These are phyloP conservation scores for Sebastes hubbsi DNA, from an alignment of 2,797 vertebrate species.

Conservation along the genomic window DNA sequence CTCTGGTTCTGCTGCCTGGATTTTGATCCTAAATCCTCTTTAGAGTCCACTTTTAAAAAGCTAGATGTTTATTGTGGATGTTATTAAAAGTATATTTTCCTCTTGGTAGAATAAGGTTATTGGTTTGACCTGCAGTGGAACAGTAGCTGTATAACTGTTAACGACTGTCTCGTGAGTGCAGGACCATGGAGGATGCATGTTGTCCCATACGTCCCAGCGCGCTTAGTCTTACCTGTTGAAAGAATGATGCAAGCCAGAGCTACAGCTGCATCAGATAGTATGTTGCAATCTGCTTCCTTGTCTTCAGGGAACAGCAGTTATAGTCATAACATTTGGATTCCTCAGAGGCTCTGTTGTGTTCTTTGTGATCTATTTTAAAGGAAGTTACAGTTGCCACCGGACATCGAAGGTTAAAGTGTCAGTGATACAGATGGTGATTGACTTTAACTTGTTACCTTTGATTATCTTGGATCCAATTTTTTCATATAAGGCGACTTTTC, in stretches of 20 bases:
- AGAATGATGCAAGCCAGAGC: slow-evolving; percentile 74
- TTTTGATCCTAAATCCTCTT: background rate
- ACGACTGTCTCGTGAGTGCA: slow-evolving; percentile 41
- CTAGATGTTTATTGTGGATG: background rate
- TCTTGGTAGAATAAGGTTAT: background rate
- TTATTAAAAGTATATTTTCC: background rate
- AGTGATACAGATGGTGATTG: background rate
- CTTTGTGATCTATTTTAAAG: slow-evolving; percentile 17
- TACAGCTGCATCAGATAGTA: slow-evolving; percentile 22
- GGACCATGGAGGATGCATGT: slow-evolving; percentile 36
- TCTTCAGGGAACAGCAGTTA: slow-evolving; percentile 39
- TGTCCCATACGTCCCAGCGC: slow-evolving; percentile 41
- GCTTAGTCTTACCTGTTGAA: slow-evolving; percentile 63
- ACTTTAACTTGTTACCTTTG: background rate
- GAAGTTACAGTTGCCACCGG: background rate
- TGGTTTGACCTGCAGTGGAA: slow-evolving; percentile 4
- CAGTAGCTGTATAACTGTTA: background rate
- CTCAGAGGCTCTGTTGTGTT: slow-evolving; percentile 36
- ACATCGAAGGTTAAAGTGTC: background rate
- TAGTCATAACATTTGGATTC: slow-evolving; percentile 42
- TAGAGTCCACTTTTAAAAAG: background rate
- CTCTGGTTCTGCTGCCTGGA: no score
- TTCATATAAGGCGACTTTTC: background rate
- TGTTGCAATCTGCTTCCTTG: slow-evolving; percentile 49
- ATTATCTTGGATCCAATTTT: background rate